Conservation (phyloP, 1,140 invertebrate species). For the Ooceraea biroi region DNA sequence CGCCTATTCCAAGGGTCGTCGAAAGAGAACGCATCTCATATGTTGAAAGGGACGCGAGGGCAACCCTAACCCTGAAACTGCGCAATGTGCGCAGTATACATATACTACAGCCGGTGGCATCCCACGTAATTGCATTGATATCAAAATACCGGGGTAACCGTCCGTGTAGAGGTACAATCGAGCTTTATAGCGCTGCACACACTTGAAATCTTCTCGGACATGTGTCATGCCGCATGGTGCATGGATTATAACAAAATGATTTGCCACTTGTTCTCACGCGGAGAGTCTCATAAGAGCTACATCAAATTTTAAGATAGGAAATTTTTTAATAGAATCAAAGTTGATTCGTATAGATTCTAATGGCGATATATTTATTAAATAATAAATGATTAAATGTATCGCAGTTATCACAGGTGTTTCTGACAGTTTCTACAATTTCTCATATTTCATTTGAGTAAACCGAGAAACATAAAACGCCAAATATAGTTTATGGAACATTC, state of each 20-base stretch:
- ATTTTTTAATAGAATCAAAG: neutral
- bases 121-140: slow-evolving; percentile 66
- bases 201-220: slow-evolving; percentile 72
- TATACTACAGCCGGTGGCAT: slow-evolving; percentile 51
- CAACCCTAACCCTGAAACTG: slow-evolving; percentile 38
- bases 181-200: slow-evolving; percentile 64
- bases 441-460: neutral
- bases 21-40: slow-evolving; percentile 7
- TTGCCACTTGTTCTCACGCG: neutral
- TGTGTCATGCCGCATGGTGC: slow-evolving; percentile 72
- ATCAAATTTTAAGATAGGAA: neutral
- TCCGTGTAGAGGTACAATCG: slow-evolving; percentile 60
- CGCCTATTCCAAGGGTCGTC: slow-evolving; percentile 57
- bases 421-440: neutral
- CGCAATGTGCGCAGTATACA: slow-evolving; percentile 53
- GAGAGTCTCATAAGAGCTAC: neutral
- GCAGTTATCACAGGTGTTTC: neutral
- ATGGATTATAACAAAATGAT: neutral
- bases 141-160: slow-evolving; percentile 70
- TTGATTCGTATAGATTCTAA: neutral
- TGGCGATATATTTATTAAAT: neutral
- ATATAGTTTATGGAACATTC: neutral
- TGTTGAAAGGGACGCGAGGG: slow-evolving; percentile 28
- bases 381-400: neutral
- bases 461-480: neutral